Conservation (phyloP, 2,888 invertebrate genomes). For the Linnaemya vulpina region DNA sequence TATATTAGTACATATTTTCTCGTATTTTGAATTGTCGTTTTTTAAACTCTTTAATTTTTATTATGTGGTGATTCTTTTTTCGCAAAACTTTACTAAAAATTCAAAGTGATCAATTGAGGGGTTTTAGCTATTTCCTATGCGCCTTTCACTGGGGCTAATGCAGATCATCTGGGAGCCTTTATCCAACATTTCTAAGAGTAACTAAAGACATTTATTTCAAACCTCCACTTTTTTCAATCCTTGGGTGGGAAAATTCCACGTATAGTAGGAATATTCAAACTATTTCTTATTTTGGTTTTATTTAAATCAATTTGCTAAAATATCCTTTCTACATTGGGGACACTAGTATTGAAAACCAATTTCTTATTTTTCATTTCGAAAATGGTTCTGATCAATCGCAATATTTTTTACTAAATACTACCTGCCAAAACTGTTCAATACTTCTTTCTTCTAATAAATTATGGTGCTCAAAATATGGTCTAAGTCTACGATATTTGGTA, state of each 20-base stretch:
- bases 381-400: conserved; percentile 6
- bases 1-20: too few relatives aligned
- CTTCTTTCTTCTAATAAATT: conserved; percentile 3
- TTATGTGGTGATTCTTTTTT: too few relatives aligned
- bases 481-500: background rate
- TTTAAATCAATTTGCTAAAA: conserved; percentile 2
- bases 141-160: too few relatives aligned
- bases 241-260: background rate
- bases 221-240: conserved; percentile 6
- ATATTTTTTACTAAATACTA: conserved; percentile 6
- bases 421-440: conserved; percentile 4
- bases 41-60: too few relatives aligned
- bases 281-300: conserved; percentile 16
- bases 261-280: background rate
- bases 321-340: conserved; percentile 7
- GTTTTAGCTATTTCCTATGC: too few relatives aligned
- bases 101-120: too few relatives aligned
- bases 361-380: conserved; percentile 10
- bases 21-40: too few relatives aligned
- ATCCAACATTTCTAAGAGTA: too few relatives aligned
- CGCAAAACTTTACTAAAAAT: too few relatives aligned
- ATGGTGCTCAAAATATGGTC: background rate
- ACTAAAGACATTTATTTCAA: too few relatives aligned
- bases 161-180: too few relatives aligned
- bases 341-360: background rate